Percentiles rank a stretch among this genome's conserved stretches.
These are phyloP conservation scores for Callitettix versicolor DNA, from an alignment of 1,140 invertebrate genomes.

Conservation along the genomic window DNA sequence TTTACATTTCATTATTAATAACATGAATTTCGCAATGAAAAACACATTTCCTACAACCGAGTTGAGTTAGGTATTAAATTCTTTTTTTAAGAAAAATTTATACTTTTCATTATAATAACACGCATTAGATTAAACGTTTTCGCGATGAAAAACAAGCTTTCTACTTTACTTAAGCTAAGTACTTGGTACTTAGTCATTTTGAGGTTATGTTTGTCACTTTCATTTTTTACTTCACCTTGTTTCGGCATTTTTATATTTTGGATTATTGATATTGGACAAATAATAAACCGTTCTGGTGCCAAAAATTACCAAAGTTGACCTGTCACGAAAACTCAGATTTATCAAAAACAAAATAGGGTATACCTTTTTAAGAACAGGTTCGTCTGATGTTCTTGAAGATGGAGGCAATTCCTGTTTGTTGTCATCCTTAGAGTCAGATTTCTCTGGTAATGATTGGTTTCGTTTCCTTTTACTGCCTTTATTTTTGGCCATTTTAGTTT, in stretches of 20 bases:
- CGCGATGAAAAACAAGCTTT: too few species aligned
- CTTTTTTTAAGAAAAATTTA: neutral
- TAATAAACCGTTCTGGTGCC: neutral
- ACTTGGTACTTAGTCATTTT: too few species aligned
- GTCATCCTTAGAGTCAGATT: neutral
- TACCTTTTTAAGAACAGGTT: slow-evolving; percentile 37
- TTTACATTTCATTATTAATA: too few species aligned
- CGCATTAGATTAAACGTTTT: too few species aligned
- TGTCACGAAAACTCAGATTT: neutral
- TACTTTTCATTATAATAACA: neutral
- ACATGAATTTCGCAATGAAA: too few species aligned
- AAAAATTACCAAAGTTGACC: neutral
- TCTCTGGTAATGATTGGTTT: neutral
- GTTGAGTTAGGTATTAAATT: too few species aligned
- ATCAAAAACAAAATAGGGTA: slow-evolving; percentile 18
- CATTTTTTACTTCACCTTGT: too few species aligned
- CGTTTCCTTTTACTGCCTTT: neutral
- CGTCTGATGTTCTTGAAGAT: slow-evolving; percentile 34
- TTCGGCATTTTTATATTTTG: too few species aligned
- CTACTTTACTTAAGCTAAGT: too few species aligned
- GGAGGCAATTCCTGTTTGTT: slow-evolving; percentile 17
- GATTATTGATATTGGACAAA: too few species aligned
- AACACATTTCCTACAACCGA: too few species aligned
- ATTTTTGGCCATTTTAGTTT: neutral
- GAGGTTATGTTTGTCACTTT: too few species aligned